These are phyloP conservation scores for Enteromius afrohamiltoni DNA, from an alignment of 2,797 vertebrate genomes.

Conservation along the genomic window DNA sequence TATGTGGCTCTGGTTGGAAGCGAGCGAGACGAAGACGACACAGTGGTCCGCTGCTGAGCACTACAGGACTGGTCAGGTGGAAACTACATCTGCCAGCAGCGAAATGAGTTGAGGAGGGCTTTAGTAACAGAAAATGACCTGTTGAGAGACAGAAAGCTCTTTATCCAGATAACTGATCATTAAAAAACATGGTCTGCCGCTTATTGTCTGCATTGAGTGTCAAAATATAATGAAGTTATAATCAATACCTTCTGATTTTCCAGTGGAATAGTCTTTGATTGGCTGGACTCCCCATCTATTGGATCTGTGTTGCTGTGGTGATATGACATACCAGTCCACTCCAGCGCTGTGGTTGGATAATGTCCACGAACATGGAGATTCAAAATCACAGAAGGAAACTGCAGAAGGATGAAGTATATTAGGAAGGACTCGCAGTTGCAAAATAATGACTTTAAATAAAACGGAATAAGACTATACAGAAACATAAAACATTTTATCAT, in stretches of 20 bases:
- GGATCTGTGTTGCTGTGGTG: constrained; percentile 67
- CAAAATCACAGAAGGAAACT: constrained; percentile 82
- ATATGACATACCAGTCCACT: constrained; percentile 82
- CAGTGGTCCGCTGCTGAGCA: constrained; percentile 72
- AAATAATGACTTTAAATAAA: constrained; percentile 2
- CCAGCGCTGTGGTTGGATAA: constrained; percentile 77
- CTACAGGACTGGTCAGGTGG: constrained; percentile 81
- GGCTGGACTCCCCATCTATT: constrained; percentile 64
- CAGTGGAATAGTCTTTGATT: constrained; percentile 74
- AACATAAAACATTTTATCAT: neutral
- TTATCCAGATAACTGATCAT: neutral
- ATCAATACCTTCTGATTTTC: constrained; percentile 75
- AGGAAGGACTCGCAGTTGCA: neutral
- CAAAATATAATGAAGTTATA: neutral
- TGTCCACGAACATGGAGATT: constrained; percentile 83
- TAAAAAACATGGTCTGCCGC: neutral
- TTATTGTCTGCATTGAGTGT: neutral
- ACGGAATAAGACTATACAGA: neutral
- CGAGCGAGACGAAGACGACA: constrained; percentile 81
- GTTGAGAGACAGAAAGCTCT: constrained; percentile 18
- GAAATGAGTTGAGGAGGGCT: constrained; percentile 59
- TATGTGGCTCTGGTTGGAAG: constrained; percentile 70
- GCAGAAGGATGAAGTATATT: constrained; percentile 50
- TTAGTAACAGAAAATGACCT: constrained; percentile 86
- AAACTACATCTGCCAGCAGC: constrained; percentile 77